Base-by-base conservation (phyloP, 2,797 vertebrate genomes). In the Anableps anableps region DNA sequence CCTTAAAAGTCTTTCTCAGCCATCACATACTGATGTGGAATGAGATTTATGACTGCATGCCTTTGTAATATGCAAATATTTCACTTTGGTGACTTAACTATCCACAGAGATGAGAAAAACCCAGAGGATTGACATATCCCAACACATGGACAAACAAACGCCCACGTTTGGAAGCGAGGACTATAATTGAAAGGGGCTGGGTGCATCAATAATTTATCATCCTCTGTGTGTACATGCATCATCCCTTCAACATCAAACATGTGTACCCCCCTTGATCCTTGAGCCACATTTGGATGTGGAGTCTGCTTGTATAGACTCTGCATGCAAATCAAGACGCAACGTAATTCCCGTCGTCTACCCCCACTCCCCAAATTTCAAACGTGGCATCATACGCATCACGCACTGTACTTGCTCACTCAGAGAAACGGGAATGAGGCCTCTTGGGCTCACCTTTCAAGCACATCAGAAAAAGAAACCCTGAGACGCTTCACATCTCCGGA, bases 151-250 rank as follows among this genome's bases (percentile, higher is more conserved):
- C 45, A 73, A 87, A 79, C 73, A 80, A 83, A 81, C 11, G 1
- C 21, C 31, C 5, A 10, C 43, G 36, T 91, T 83, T 84, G 64
- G 60, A 86, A 71, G 82, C 47, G 60, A 81, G 26, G 68, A 36
- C 29, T 83, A 74, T 85, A 92, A 92, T 76, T 90, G 86, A 92
- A 88, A 8, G 68, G 84, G 68, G 71, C 83, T 29, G 34, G 76
- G n/a, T 21, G 19, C 84, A 92, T 94, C 78, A 86, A 93, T 90
- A 88, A 93, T 93, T 87, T 90, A 93, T 87, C 77, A 76, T 83
- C 82, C 58, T 14, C 41, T 47, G 64, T 83, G 78, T 84, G 83
- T 83, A 87, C 79, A 77, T 76, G 76, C 85, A 81, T 80, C 50
- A 34, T 74, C 76, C 78, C 62, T 79, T 58, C 79, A 51, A 76